Evolutionary conservation across 1,140 invertebrate genomes (phyloP), one percentile per base, ranked within the genome.

Genomic region (Meloidogyne exigua): DNA sequence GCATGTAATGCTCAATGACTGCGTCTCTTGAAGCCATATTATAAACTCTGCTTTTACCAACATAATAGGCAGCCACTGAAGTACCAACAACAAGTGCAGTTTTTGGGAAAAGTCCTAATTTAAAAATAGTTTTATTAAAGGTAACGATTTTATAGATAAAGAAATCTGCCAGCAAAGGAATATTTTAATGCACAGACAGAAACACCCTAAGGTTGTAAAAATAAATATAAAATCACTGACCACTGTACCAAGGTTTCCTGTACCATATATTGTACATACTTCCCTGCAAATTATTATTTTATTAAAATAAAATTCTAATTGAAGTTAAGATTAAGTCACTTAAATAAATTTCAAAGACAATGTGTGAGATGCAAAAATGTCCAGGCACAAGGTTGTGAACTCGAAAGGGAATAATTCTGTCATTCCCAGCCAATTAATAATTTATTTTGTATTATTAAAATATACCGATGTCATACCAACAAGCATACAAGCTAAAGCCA

Each of bases 241-340:
- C 85, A 62, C 64, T 81, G 62, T 85, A 85, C 79, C 82, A 85
- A 2, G 85, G 85, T 57, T 87, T 85, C 64, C 80, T 73, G 32
- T 70, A 65, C 76, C 78, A 87, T 36, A 81, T 57, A 49, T 85
- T 85, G 26, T 79, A 75, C 11, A 76, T 23, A 72, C 74, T 73
- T 21, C 44, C 13, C 72, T 73, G 4, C 28, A 73, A 64, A 4
- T 7, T n/a, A n/a, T n/a, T n/a, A n/a, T n/a, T n/a, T n/a, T n/a
- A n/a, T n/a, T n/a, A n/a, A n/a, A n/a, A n/a, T n/a, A n/a, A n/a
- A n/a, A n/a, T n/a, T n/a, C n/a, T n/a, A n/a, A n/a, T n/a, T n/a
- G n/a, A n/a, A n/a, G n/a, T n/a, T n/a, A n/a, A n/a, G n/a, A n/a
- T n/a, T n/a, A n/a, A n/a, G n/a, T n/a, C n/a, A n/a, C n/a, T n/a